phyloP scores from a whole-genome alignment of 2,113 vertebrate genomes.

The Channa argus region DNA sequence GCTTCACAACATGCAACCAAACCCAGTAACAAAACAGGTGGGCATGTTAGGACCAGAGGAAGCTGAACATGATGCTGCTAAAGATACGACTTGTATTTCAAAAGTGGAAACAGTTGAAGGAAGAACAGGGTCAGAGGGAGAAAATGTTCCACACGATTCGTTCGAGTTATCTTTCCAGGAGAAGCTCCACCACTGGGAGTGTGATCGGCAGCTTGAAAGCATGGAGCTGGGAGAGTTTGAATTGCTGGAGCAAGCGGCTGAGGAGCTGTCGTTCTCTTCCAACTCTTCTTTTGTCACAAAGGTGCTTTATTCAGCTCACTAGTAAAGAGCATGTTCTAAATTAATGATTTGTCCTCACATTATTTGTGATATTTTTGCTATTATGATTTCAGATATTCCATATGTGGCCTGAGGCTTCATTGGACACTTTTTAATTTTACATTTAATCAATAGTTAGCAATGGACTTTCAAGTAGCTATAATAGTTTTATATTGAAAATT shows the following conservation, averaged over 20 bases:
- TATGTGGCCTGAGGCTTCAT: neutral
- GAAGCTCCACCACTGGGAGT: slow-evolving; percentile 87
- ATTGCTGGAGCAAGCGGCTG: slow-evolving; percentile 93
- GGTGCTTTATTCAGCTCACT: slow-evolving; percentile 62
- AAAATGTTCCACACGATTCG: slow-evolving; percentile 74
- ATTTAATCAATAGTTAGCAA: too few relatives aligned
- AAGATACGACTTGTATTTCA: slow-evolving; percentile 9
- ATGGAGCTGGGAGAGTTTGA: slow-evolving; percentile 96
- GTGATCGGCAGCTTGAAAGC: slow-evolving; percentile 86
- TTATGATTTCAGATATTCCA: too few relatives aligned
- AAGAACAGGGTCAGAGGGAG: neutral
- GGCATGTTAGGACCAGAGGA: neutral
- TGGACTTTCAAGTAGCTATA: too few relatives aligned
- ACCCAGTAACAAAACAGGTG: slow-evolving; percentile 54
- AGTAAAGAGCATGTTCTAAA: neutral
- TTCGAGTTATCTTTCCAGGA: slow-evolving; percentile 90
- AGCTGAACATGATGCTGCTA: neutral
- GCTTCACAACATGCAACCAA: slow-evolving; percentile 6
- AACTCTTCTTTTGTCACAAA: slow-evolving; percentile 95
- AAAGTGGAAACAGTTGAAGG: neutral
- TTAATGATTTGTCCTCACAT: neutral
- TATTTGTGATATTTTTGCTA: too few relatives aligned
- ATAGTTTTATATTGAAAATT: too few relatives aligned
- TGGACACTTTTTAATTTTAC: too few relatives aligned
- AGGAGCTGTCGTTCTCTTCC: slow-evolving; percentile 96